Evolutionary conservation across 37 sponge, comb jelly and placozoan genomes (phyloP), one percentile per base, ranked within the genome.

Genomic region (Theonella swinhoei): DNA sequence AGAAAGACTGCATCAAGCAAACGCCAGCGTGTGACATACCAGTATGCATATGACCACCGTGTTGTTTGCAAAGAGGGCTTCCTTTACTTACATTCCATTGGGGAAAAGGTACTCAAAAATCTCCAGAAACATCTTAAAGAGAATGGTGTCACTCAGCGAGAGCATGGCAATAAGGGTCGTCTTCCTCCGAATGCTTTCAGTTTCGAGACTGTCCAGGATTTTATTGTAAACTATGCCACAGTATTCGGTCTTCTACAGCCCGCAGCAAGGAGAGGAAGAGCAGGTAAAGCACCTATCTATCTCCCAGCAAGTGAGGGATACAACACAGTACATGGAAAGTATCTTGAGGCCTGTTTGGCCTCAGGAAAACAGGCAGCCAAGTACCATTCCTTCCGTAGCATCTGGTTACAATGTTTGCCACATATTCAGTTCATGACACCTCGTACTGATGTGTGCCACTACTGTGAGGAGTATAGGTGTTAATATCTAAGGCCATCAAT

Each of bases 251-350:
- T 69, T 22, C 72, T 36, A 32, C 81, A 81, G 70, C 71, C 71
- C n/a, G 43, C 71, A 0, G 65, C 81, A 47, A 35, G 28, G 39
- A 65, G 69, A n/a, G n/a, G n/a, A n/a, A n/a, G n/a, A n/a, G n/a
- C n/a, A n/a, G n/a, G n/a, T n/a, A n/a, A n/a, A n/a, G 72, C 81
- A 29, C 81, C 81, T 29, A 39, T 81, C 22, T 81, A 62, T 28
- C 70, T 81, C 68, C 81, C 81, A 19, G 39, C 80, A 11, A 28
- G 19, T 66, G n/a, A 37, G 8, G 66, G 35, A 11, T 40, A 79
- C 67, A 65, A 39, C 14, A 65, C 20, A 28, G 68, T 79, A 17
- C 80, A 79, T 79, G 35, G 3, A 39, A 65, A 64, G 37, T 79
- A 79, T 64, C 30, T 64, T 38, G 41, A 79, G 61, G 70, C 81